A percentile compares a stretch with the other conserved stretches of the same genome.
Conservation (phyloP, 2,113 vertebrate genomes). For the Gallinago paraguaiae region DNA sequence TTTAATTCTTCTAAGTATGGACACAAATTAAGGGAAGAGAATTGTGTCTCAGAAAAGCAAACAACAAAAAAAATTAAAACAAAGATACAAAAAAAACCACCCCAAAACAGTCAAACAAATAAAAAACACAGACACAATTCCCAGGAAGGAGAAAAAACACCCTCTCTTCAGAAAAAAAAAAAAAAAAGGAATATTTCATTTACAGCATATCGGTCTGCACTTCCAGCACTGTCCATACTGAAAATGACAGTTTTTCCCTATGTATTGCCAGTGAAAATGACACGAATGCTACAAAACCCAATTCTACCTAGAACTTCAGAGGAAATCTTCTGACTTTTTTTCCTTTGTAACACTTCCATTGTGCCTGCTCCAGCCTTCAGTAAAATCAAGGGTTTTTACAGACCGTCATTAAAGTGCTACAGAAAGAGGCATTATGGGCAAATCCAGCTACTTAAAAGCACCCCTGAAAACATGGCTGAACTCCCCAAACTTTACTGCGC, state of each 20-base stretch:
- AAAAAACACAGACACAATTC: no score
- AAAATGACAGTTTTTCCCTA: no score
- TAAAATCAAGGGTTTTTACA: background rate
- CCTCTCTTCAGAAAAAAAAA: background rate
- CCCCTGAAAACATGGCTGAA: background rate
- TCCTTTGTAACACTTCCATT: background rate
- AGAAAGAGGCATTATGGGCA: background rate
- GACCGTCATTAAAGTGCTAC: background rate
- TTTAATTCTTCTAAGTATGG: background rate
- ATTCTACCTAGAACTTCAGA: background rate
- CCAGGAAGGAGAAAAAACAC: no score
- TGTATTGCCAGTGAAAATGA: background rate
- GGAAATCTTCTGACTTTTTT: background rate
- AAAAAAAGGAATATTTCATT: background rate
- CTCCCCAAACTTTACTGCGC: background rate
- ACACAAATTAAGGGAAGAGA: background rate
- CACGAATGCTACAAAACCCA: background rate
- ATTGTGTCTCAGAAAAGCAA: background rate
- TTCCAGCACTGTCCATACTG: no score
- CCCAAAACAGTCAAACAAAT: background rate
- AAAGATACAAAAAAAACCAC: background rate
- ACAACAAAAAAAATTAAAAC: background rate
- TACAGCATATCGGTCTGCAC: background rate
- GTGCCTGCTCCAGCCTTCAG: background rate
- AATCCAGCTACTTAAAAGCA: background rate